These are phyloP conservation scores for Acrobeloides nanus DNA, from an alignment of 2,888 invertebrate genomes.

Conservation along the genomic window DNA sequence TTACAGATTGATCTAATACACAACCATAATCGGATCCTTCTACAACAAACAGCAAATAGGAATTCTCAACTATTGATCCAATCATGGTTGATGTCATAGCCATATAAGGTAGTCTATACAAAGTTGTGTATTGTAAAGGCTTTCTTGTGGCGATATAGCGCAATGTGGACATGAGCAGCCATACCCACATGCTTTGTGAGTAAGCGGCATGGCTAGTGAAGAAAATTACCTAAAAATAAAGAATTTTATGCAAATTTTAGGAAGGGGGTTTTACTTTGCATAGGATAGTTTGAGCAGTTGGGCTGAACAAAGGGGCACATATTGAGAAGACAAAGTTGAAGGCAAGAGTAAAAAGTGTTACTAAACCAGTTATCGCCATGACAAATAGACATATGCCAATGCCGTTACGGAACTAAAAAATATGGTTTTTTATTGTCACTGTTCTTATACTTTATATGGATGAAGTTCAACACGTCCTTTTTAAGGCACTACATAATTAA, in stretches of 20 bases:
- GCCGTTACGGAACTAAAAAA: slow-evolving; percentile 39
- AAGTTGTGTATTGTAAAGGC: slow-evolving; percentile 26
- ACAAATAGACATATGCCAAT: slow-evolving; percentile 37
- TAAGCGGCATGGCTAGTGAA: slow-evolving; percentile 32
- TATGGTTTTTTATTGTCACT: slow-evolving; percentile 8
- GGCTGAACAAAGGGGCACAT: slow-evolving; percentile 6
- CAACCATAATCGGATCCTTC: slow-evolving; percentile 10
- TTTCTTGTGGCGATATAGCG: slow-evolving; percentile 33
- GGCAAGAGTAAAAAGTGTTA: slow-evolving; percentile 29
- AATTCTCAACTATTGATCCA: slow-evolving; percentile 13
- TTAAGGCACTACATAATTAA: too few species aligned
- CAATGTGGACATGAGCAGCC: slow-evolving; percentile 40
- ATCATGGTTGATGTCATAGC: slow-evolving; percentile 16
- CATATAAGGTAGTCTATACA: slow-evolving; percentile 23
- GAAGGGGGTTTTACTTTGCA: slow-evolving; percentile 38
- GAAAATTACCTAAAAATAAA: slow-evolving; percentile 23
- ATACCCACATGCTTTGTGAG: slow-evolving; percentile 41
- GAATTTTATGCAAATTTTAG: background rate
- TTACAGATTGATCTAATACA: slow-evolving; percentile 11
- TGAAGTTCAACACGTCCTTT: slow-evolving; percentile 1
- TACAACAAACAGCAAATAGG: slow-evolving; percentile 17
- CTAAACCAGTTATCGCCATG: slow-evolving; percentile 35
- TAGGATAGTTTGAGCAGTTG: slow-evolving; percentile 10
- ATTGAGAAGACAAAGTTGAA: slow-evolving; percentile 23
- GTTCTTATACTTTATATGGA: background rate